Evolutionary conservation across 2,888 invertebrate species (phyloP).

Genomic region (Eremobia ochroleuca): DNA sequence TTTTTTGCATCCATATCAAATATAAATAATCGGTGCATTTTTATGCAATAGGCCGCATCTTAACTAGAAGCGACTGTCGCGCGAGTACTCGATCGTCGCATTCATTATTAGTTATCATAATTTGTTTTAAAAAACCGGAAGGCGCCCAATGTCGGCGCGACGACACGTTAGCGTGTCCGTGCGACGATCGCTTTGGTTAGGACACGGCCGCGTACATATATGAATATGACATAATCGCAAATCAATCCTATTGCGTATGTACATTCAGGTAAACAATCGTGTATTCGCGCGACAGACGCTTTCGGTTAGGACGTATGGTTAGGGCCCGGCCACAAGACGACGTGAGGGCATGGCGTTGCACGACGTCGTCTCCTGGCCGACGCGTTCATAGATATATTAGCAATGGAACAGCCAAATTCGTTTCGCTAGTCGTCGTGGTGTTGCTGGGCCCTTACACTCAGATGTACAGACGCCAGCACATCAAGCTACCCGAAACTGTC

Average conservation of each 20-base stretch:
- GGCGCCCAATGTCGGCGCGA: not conserved
- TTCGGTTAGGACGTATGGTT: not conserved
- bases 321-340: not conserved
- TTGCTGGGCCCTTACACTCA: not conserved
- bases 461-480: no score
- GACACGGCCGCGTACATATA: not conserved
- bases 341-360: no score
- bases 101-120: not conserved
- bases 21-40: slow-evolving; percentile 36
- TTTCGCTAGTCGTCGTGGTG: not conserved
- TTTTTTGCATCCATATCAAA: slow-evolving; percentile 38
- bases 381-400: not conserved
- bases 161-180: not conserved
- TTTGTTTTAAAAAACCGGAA: not conserved
- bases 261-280: not conserved
- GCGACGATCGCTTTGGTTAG: not conserved
- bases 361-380: not conserved
- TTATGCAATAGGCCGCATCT: slow-evolving; percentile 19
- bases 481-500: no score
- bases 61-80: not conserved
- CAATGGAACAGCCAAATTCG: no score
- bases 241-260: not conserved
- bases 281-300: not conserved
- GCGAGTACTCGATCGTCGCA: not conserved
- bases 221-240: not conserved